Percentiles rank a stretch among this genome's conserved stretches.
phyloP scores from a whole-genome alignment of 2,113 vertebrate species.

The Gambusia affinis region DNA sequence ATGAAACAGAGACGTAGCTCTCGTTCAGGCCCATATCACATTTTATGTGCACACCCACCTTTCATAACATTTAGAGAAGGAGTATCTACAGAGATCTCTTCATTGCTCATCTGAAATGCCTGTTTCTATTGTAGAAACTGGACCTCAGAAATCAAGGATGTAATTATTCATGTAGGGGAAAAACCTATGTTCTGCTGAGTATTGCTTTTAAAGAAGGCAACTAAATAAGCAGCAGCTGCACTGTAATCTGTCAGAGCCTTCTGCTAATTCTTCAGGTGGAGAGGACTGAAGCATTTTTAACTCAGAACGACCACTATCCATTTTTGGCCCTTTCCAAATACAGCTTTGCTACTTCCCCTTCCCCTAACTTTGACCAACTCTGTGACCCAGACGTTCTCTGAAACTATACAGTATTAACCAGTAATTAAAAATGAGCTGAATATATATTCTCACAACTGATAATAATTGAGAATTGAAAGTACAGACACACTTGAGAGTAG shows the following conservation, averaged over 20 bases:
- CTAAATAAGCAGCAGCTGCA: constrained; percentile 86
- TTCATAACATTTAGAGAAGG: constrained; percentile 1
- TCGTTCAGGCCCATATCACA: neutral
- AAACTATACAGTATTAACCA: neutral
- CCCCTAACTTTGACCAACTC: neutral
- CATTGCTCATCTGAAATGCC: constrained; percentile 73
- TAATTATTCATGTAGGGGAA: constrained; percentile 95
- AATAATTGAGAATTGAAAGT: neutral
- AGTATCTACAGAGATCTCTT: constrained; percentile 12
- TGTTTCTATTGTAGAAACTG: constrained; percentile 90
- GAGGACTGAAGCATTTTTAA: constrained; percentile 78
- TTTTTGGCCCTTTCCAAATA: neutral
- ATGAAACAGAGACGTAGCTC: constrained; percentile 26
- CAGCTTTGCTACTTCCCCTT: neutral
- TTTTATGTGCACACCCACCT: neutral
- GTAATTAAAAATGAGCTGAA: neutral
- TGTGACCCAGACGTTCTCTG: constrained; percentile 14
- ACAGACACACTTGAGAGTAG: neutral
- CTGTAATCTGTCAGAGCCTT: constrained; percentile 95
- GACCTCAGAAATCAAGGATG: constrained; percentile 95
- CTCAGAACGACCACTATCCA: constrained; percentile 20
- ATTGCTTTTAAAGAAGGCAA: constrained; percentile 89
- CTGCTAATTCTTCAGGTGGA: constrained; percentile 93
- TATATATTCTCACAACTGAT: neutral
- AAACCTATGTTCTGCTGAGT: constrained; percentile 93